Base-by-base conservation (phyloP, 1,140 invertebrate species). In the Sycophaga agraensis region DNA sequence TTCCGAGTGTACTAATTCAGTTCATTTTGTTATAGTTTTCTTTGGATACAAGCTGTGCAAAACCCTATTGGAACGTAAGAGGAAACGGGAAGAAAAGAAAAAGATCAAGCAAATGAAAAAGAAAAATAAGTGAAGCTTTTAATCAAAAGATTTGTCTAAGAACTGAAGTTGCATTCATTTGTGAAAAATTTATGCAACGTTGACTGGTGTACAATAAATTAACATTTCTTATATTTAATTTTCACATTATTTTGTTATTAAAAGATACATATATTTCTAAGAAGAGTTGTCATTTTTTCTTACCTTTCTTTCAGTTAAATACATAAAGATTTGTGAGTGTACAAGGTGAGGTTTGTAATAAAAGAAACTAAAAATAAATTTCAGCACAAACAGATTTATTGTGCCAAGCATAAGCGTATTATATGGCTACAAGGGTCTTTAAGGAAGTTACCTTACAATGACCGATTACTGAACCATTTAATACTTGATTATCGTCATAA, bases 21-120 rank as follows among this genome's bases (percentile, higher is more conserved):
- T 31, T 6, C 28, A 31, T 31, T 31, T 74, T 62, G 67, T 88
- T 86, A n/a, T 84, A 93, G 91, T 87, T 65, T 91, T 92, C 76
- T 92, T 93, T 77, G 86, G 89, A 50, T 92, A 90, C 78, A 92
- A 91, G 75, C 79, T 93, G 35, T 90, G 91, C 76, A 87, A 87
- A 74, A 91, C 89, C 63, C 78, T 91, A 22, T 57, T 42, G 8
- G 53, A 73, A 0, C 60, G 71, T n/a, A 58, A 68, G 34, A 85
- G 82, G 67, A 86, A 86, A 67, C 74, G 83, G 8, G 88, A 89
- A 70, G 84, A 87, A 70, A 83, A 82, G 48, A 85, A 82, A 77
- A 84, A 82, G 62, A 82, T 78, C 14, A 74, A 73, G 60, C 56
- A 70, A 12, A 71, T 81, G 74, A 84, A 85, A 56, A 86, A 86